Conservation (phyloP, 2,797 vertebrate species). For the Rhinella marina region DNA sequence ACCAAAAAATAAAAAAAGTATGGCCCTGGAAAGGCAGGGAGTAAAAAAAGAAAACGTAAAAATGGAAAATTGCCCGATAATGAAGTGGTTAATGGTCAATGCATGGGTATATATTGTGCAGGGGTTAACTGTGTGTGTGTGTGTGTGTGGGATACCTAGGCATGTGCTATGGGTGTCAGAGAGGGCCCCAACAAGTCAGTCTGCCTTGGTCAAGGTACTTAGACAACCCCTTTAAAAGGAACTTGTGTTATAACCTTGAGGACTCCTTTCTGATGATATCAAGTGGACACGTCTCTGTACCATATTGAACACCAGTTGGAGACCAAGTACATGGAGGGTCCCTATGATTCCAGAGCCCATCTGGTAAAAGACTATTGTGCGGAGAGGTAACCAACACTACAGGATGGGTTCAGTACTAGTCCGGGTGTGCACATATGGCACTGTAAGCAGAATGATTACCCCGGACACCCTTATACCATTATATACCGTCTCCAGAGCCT, state of each 20-base stretch:
- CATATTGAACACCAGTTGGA: background rate
- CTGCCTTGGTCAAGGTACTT: background rate
- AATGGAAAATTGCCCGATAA: too few species aligned
- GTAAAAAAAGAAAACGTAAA: too few species aligned
- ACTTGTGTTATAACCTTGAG: background rate
- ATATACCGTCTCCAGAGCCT: background rate
- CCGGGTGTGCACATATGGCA: conserved; percentile 7
- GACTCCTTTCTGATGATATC: background rate
- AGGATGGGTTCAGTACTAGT: conserved; percentile 6
- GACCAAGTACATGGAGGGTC: background rate
- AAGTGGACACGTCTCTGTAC: conserved; percentile 13
- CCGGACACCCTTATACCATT: background rate
- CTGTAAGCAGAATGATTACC: background rate
- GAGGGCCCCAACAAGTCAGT: background rate
- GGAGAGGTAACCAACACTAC: conserved; percentile 7
- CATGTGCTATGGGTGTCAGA: too few species aligned
- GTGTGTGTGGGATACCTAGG: background rate
- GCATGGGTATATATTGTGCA: background rate
- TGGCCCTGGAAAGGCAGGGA: too few species aligned
- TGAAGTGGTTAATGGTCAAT: background rate
- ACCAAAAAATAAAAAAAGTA: too few species aligned
- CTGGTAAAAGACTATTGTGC: conserved; percentile 13
- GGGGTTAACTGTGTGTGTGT: background rate
- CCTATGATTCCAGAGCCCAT: conserved; percentile 30
- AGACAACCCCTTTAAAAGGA: background rate